Conservation (phyloP, 2,888 invertebrate genomes). For the Mesopsocus fuscifrons region DNA sequence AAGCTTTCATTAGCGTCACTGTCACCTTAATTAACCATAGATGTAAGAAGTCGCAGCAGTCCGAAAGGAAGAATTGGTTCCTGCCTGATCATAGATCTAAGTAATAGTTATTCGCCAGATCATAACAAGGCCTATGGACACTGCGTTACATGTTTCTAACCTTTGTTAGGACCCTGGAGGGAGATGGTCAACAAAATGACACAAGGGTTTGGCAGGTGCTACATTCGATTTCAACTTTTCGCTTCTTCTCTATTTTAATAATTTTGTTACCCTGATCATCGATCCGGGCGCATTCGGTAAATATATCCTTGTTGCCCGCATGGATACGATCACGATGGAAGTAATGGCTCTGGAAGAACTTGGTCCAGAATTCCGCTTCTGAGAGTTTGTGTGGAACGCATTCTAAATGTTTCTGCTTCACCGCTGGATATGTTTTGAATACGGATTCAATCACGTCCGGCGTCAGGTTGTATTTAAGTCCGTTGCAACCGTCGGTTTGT, state of each 20-base stretch:
- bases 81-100: no score
- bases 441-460: constrained; percentile 94
- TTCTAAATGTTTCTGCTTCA: constrained; percentile 89
- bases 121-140: no score
- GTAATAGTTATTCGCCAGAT: no score
- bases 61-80: no score
- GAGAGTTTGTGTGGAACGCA: constrained; percentile 89
- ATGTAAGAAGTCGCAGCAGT: no score
- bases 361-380: constrained; percentile 97
- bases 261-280: constrained; percentile 52
- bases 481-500: constrained; percentile 91
- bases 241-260: not conserved
- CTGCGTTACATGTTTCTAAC: no score
- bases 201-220: no score
- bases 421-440: constrained; percentile 98
- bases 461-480: constrained; percentile 91
- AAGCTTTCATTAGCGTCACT: no score
- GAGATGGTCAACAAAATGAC: no score
- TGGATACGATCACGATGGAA: constrained; percentile 86
- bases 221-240: no score
- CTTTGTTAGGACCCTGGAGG: no score
- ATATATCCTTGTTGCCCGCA: constrained; percentile 81
- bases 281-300: constrained; percentile 91
- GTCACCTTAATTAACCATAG: no score
- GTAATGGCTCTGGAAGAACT: constrained; percentile 99